A percentile compares a stretch with the other conserved stretches of the same genome.
These are phyloP conservation scores for Synergus laeviventris DNA, from an alignment of 2,888 invertebrate genomes.

Conservation along the genomic window DNA sequence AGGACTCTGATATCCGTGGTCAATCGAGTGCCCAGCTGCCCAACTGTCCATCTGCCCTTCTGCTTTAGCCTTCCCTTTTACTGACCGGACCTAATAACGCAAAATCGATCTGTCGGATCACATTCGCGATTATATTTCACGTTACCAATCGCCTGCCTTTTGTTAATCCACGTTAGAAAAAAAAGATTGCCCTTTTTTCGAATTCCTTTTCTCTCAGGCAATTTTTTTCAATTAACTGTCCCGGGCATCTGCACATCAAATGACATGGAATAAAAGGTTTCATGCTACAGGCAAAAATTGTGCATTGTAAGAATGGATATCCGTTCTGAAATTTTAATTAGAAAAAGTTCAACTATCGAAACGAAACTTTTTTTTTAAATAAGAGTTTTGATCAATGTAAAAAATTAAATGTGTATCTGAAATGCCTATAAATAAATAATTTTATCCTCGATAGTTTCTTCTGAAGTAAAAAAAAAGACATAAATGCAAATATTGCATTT, in stretches of 20 bases:
- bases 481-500: too few species aligned
- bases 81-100: conserved; percentile 66
- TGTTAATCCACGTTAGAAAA: conserved; percentile 59
- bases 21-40: conserved; percentile 40
- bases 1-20: conserved; percentile 5
- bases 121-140: conserved; percentile 71
- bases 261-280: neutral
- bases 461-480: too few species aligned
- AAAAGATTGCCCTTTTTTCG: conserved; percentile 53
- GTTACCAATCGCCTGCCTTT: conserved; percentile 65
- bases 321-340: neutral
- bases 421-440: too few species aligned
- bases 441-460: too few species aligned
- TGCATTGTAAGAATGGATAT: neutral
- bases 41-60: conserved; percentile 71
- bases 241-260: conserved; percentile 54
- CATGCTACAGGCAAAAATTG: neutral
- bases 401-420: too few species aligned
- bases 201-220: conserved; percentile 37
- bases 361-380: too few species aligned
- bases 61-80: conserved; percentile 64
- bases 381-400: too few species aligned
- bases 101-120: conserved; percentile 69
- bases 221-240: conserved; percentile 41
- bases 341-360: neutral